These are phyloP conservation scores for Drosophila nr. medialis DNA, from an alignment of 2,888 invertebrate species.

Conservation along the genomic window DNA sequence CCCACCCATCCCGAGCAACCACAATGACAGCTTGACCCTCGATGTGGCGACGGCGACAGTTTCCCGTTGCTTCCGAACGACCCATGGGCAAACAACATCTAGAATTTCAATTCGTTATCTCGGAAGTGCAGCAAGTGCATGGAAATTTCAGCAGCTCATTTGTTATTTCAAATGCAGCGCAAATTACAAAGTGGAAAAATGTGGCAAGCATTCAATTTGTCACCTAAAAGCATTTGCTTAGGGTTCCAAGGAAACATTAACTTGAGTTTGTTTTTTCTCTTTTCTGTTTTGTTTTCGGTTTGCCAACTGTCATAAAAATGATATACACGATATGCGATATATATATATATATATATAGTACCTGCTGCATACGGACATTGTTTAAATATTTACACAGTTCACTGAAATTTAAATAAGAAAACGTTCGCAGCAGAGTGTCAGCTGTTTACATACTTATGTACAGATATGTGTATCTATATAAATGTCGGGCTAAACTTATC, in stretches of 20 bases:
- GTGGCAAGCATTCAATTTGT: slow-evolving; percentile 39
- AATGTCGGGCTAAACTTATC: slow-evolving; percentile 12
- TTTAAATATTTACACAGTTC: slow-evolving; percentile 50
- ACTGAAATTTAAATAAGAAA: slow-evolving; percentile 49
- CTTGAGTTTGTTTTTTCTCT: slow-evolving; percentile 22
- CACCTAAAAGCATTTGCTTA: slow-evolving; percentile 44
- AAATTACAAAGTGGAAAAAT: slow-evolving; percentile 4
- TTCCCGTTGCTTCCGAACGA: slow-evolving; percentile 54
- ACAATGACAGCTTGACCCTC: slow-evolving; percentile 68
- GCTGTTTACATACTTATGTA: background rate
- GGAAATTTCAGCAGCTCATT: slow-evolving; percentile 41
- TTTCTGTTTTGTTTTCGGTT: background rate
- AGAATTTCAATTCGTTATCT: slow-evolving; percentile 74
- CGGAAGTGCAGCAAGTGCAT: slow-evolving; percentile 71
- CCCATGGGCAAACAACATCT: slow-evolving; percentile 60
- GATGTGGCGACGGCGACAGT: slow-evolving; percentile 22
- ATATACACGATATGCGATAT: background rate
- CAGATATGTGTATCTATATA: background rate
- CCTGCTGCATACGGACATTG: slow-evolving; percentile 12
- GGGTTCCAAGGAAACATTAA: slow-evolving; percentile 9
- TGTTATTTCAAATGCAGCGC: slow-evolving; percentile 19
- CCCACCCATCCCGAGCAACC: slow-evolving; percentile 23
- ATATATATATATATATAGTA: background rate
- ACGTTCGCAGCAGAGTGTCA: slow-evolving; percentile 18
- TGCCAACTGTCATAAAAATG: slow-evolving; percentile 39